Conservation (phyloP, 2,888 invertebrate species). For the Diplolepis rosae region DNA sequence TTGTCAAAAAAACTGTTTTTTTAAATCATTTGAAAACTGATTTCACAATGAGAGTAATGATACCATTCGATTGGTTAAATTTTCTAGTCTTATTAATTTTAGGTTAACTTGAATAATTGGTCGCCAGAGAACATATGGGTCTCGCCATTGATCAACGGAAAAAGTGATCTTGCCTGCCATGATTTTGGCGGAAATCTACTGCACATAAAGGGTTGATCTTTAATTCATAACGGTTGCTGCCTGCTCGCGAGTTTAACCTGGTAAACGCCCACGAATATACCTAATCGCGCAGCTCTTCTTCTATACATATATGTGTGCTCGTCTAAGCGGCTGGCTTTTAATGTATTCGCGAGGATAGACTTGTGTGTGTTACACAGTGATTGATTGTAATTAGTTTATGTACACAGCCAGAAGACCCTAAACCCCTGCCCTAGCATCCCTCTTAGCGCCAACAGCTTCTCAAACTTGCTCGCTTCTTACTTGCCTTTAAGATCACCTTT, state of each 20-base stretch:
- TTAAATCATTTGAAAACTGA: too few relatives aligned
- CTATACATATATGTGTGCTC: constrained; percentile 40
- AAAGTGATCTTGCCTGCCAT: neutral
- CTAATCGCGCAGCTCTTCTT: constrained; percentile 27
- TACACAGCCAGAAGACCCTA: constrained; percentile 45
- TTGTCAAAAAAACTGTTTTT: too few relatives aligned
- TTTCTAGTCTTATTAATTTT: neutral
- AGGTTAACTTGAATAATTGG: constrained; percentile 1
- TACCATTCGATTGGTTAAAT: too few relatives aligned
- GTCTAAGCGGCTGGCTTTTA: constrained; percentile 31
- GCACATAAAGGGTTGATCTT: constrained; percentile 61
- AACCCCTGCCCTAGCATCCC: constrained; percentile 1
- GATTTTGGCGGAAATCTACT: constrained; percentile 47
- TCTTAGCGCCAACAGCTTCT: constrained; percentile 38
- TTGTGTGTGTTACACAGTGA: constrained; percentile 49
- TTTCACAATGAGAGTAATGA: too few relatives aligned
- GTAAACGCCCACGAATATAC: constrained; percentile 43
- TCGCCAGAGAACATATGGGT: neutral
- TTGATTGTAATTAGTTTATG: constrained; percentile 64
- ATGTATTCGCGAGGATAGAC: constrained; percentile 34
- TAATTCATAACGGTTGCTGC: constrained; percentile 61
- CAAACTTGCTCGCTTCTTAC: constrained; percentile 29
- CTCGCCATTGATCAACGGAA: constrained; percentile 1
- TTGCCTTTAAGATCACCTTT: neutral
- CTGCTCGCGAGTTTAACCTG: constrained; percentile 35